Conservation (phyloP, 2,113 vertebrate genomes). For the Colinus virginianus region DNA sequence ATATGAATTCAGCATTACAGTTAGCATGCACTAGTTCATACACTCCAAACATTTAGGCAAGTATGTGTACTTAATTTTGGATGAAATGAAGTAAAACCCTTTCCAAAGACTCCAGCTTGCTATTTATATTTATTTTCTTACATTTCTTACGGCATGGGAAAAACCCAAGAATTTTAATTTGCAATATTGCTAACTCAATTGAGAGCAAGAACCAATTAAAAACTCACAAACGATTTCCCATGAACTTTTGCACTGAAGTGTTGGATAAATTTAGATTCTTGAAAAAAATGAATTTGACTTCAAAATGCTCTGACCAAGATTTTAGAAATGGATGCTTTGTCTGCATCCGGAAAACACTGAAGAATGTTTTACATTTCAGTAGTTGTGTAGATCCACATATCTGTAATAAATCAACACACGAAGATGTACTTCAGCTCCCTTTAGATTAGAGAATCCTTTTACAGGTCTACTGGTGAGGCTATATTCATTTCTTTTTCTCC, state of each 20-base stretch:
- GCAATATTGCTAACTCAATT: slow-evolving; percentile 51
- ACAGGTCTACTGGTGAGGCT: neutral
- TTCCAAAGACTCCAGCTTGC: slow-evolving; percentile 1
- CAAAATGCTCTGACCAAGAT: neutral
- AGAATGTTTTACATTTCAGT: neutral
- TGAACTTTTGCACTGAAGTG: slow-evolving; percentile 25
- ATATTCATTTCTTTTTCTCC: neutral
- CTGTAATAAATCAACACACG: neutral
- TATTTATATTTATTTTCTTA: slow-evolving; percentile 62
- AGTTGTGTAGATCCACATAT: neutral
- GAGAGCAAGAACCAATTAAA: slow-evolving; percentile 48
- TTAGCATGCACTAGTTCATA: neutral
- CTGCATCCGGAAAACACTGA: neutral
- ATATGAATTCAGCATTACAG: neutral
- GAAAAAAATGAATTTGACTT: neutral
- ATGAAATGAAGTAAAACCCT: slow-evolving; percentile 24
- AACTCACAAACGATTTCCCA: slow-evolving; percentile 40
- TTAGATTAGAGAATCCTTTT: neutral
- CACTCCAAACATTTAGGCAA: neutral
- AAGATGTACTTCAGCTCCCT: neutral
- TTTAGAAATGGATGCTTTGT: neutral
- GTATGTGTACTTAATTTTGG: neutral
- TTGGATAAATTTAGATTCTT: slow-evolving; percentile 52
- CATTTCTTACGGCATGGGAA: slow-evolving; percentile 42
- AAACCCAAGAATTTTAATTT: slow-evolving; percentile 36